Conservation (phyloP, 2,888 invertebrate species). For the Thera britannica region DNA sequence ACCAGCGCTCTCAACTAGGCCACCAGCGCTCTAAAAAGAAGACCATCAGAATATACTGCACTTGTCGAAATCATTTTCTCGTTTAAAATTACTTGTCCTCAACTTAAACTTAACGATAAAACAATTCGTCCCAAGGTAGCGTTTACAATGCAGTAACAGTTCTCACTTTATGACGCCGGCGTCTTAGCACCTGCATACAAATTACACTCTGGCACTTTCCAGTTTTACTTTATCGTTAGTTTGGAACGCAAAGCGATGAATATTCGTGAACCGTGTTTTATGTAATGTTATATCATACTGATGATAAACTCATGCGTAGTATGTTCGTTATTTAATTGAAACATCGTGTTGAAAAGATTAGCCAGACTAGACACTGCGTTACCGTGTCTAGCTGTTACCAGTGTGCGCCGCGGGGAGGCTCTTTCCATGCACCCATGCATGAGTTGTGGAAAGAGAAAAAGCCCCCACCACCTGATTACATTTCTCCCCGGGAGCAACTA, state of each 20-base stretch:
- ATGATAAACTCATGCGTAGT: too few relatives aligned
- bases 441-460: too few relatives aligned
- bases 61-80: slow-evolving; percentile 21
- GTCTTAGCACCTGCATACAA: slow-evolving; percentile 69
- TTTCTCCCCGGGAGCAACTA: too few relatives aligned
- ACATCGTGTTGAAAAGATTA: too few relatives aligned
- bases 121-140: slow-evolving; percentile 57
- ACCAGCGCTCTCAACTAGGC: too few relatives aligned
- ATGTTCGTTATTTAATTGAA: too few relatives aligned
- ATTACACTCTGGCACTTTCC: slow-evolving; percentile 68
- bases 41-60: neutral
- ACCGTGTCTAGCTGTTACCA: neutral
- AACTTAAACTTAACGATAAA: slow-evolving; percentile 56
- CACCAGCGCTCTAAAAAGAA: too few relatives aligned
- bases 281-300: slow-evolving; percentile 6
- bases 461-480: too few relatives aligned
- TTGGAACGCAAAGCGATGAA: slow-evolving; percentile 52
- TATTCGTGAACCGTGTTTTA: slow-evolving; percentile 19
- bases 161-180: slow-evolving; percentile 65
- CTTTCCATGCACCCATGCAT: too few relatives aligned
- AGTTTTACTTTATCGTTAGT: slow-evolving; percentile 66
- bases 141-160: slow-evolving; percentile 70
- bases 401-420: too few relatives aligned
- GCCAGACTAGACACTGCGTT: neutral
- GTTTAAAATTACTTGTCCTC: slow-evolving; percentile 21